Evolutionary conservation across 2,113 vertebrate genomes (phyloP).

Genomic region (Eublepharis macularius): DNA sequence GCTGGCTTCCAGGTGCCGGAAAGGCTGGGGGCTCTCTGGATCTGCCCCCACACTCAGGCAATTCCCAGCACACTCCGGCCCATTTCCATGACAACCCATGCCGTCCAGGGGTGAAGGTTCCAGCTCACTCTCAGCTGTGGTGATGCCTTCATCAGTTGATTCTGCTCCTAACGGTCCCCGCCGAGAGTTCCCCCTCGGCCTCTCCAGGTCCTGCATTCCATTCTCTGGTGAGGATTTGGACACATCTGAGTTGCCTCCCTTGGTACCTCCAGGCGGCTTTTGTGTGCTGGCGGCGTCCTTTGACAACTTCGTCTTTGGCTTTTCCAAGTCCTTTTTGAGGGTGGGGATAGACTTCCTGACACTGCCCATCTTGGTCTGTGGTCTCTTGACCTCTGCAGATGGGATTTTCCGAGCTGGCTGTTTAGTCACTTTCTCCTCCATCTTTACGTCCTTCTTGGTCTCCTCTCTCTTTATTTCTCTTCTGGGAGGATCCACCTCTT

Average conservation of each 20-base stretch:
- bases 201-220: slow-evolving; percentile 61
- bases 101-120: slow-evolving; percentile 31
- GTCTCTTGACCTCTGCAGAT: slow-evolving; percentile 3
- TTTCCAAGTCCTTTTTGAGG: slow-evolving; percentile 64
- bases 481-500: slow-evolving; percentile 68
- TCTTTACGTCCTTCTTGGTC: slow-evolving; percentile 70
- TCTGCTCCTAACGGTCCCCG: slow-evolving; percentile 50
- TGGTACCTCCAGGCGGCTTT: neutral
- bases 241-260: neutral
- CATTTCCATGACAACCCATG: fast-evolving
- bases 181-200: slow-evolving; percentile 15
- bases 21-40: slow-evolving; percentile 72
- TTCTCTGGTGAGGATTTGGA: slow-evolving; percentile 76
- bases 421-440: slow-evolving; percentile 76
- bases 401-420: neutral
- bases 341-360: slow-evolving; percentile 37
- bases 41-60: slow-evolving; percentile 1
- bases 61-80: fast-evolving
- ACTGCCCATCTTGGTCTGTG: slow-evolving; percentile 53
- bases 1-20: slow-evolving; percentile 56
- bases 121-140: slow-evolving; percentile 47
- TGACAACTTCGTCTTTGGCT: slow-evolving; percentile 34
- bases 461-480: slow-evolving; percentile 66
- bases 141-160: slow-evolving; percentile 44
- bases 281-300: neutral